Evolutionary conservation across 2,797 vertebrate species (phyloP), one percentile per base, ranked within the genome.

Genomic region (Diceros bicornis): DNA sequence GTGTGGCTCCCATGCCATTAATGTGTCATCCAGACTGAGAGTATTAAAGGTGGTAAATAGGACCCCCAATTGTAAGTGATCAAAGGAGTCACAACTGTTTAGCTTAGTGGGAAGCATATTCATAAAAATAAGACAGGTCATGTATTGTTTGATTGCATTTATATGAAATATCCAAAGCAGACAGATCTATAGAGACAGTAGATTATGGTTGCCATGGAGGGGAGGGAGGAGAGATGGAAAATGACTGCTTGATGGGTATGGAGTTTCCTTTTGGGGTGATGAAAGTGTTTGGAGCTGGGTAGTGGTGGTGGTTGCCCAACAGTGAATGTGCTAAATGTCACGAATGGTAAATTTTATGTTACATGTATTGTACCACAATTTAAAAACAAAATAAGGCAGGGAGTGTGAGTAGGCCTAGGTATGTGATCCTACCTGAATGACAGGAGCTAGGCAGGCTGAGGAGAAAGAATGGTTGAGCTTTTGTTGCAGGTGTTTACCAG

Each of bases 181-280:
- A 37, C 55, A 50, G 10, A 18, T 32, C 52, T 41, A 0, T n/a
- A 52, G 47, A 71, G 12, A 34, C 21, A 6, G 34, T 18, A 62
- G 25, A 11, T 41, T 20, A 8, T 50, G 75, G 62, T 44, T 50
- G 21, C 75, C 2, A 0, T 2, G 2, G 37, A 34, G 4, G 29
- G 23, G 44, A n/a, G 6, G 37, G 21, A n/a, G 37, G 20, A 21
- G 20, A 17, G 11, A 2, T 29, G 9, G 6, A 13, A 2, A 68
- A 10, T 0, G 29, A 11, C 55, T 77, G 23, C n/a, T 17, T 64
- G 7, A 17, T 7, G 3, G 18, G 1, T 4, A 1, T 41, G 52
- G 74, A 32, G 13, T 57, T 81, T 50, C 21, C 71, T 92, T 79
- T 32, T 0, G 23, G 34, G 37, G 1, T 25, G 21, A 8, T 23